Conservation (phyloP, 2,113 vertebrate species). For the Aspiorhynchus laticeps region DNA sequence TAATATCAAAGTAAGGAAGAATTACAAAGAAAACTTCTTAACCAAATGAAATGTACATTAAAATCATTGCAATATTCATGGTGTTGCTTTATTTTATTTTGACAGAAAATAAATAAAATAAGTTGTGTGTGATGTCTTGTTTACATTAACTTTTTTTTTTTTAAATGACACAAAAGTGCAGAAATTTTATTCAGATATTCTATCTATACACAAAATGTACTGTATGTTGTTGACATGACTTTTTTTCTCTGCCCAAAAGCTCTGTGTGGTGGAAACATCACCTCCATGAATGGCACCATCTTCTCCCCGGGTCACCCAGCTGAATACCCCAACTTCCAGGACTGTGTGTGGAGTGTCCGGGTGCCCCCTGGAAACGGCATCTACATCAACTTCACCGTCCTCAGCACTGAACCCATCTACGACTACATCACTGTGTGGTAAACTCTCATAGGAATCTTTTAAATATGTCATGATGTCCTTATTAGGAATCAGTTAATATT, state of each 20-base stretch:
- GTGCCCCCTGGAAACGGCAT: conserved; percentile 96
- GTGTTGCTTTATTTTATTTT: too few species aligned
- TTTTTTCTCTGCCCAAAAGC: conserved; percentile 71
- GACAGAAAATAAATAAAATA: too few species aligned
- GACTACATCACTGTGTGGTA: conserved; percentile 99
- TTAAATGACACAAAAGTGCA: too few species aligned
- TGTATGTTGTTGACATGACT: background rate
- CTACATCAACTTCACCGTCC: conserved; percentile 98
- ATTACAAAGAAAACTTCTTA: too few species aligned
- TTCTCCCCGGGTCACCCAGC: conserved; percentile 97
- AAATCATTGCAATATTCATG: too few species aligned
- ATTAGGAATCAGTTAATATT: conserved; percentile 26
- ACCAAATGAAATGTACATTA: too few species aligned
- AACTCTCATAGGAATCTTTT: conserved; percentile 52
- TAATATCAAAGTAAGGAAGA: too few species aligned
- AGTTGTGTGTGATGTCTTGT: too few species aligned
- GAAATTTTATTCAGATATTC: background rate
- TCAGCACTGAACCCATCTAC: conserved; percentile 97
- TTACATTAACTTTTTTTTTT: too few species aligned
- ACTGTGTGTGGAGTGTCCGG: conserved; percentile 95
- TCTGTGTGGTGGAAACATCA: conserved; percentile 97
- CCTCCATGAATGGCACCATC: conserved; percentile 96
- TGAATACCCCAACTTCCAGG: conserved; percentile 98
- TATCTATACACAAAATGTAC: too few species aligned
- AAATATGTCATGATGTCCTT: conserved; percentile 16